Base-by-base conservation (phyloP, 2,888 invertebrate species). In the Mycalesis mineus region DNA sequence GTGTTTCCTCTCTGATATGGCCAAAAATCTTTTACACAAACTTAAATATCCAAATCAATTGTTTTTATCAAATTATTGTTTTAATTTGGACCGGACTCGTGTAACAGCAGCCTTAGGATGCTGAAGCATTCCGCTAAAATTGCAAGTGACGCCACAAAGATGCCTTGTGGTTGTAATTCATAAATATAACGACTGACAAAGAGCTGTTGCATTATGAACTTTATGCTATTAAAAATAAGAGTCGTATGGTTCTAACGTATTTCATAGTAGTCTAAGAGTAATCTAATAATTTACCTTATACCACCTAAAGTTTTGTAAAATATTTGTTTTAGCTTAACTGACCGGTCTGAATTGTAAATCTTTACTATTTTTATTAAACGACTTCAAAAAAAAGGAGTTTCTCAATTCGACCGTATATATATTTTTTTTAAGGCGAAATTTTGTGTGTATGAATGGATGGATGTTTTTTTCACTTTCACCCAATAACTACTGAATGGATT, bases 111-210 rank as follows among this genome's bases (percentile, higher is more conserved):
- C 40, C 9, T 17, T 22, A 44, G 29, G 28, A 33, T 36, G 39
- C 45, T 41, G 28, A 42, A 42, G 22, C 36, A 57, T 55, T 58
- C 55, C 39, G 54, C 48, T 57, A 56, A 55, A 55, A 57, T 56
- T 58, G 31, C 58, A 36, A 54, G 22, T 36, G 48, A 56, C 44
- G 54, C 61, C 55, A 22, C 58, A 53, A 54, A 61, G 47, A 57
- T 42, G 33, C 42, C 47, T 50, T 61, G 59, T 40, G 52, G 53
- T 59, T 53, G 48, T 49, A 36, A 17, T 55, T 57, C 41, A 48
- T 22, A 0, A 45, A 41, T 41, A 55, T 41, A 55, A 42, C 11
- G 11, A 6, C 14, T 28, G n/a, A 7, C n/a, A 11, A 22, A 17
- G 28, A 50, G 29, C 0, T 13, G 15, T 11, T 39, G 28, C 6